Conservation (phyloP, 2,113 vertebrate species). For the Misgurnus anguillicaudatus region DNA sequence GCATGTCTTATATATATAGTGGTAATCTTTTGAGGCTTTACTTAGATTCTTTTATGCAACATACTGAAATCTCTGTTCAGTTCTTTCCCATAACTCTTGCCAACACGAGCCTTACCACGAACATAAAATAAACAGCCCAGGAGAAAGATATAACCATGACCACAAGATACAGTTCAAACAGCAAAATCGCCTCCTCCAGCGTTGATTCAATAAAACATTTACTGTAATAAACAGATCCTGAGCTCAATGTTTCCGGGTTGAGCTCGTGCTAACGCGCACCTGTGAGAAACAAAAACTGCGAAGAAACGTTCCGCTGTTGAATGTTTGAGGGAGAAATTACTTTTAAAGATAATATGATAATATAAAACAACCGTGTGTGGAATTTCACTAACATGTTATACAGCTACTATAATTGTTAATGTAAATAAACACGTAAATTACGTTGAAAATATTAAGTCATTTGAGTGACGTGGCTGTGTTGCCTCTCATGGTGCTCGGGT, state of each 20-base stretch:
- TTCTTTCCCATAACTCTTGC: conserved; percentile 65
- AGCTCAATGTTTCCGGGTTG: conserved; percentile 52
- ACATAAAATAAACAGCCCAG: conserved; percentile 78
- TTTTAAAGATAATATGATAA: not conserved
- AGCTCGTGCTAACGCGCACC: conserved; percentile 57
- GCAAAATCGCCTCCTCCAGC: conserved; percentile 75
- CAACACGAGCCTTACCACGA: conserved; percentile 72
- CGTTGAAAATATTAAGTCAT: not conserved
- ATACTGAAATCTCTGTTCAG: not conserved
- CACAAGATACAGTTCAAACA: conserved; percentile 77
- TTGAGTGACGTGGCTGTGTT: conserved; percentile 36
- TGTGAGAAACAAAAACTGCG: not conserved
- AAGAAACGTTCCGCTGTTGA: conserved; percentile 14
- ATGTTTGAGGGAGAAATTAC: not conserved
- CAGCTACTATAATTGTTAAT: not conserved
- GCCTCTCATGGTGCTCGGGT: not conserved
- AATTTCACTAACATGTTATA: not conserved
- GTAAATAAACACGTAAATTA: not conserved
- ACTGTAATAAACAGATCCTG: not conserved
- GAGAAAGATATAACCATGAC: conserved; percentile 79
- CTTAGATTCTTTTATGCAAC: not conserved
- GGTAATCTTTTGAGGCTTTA: not conserved
- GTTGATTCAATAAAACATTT: conserved; percentile 47
- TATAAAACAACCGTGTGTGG: not conserved
- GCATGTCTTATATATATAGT: not conserved